Base-by-base conservation (phyloP, 2,113 vertebrate genomes). In the Phrynocephalus versicolor region DNA sequence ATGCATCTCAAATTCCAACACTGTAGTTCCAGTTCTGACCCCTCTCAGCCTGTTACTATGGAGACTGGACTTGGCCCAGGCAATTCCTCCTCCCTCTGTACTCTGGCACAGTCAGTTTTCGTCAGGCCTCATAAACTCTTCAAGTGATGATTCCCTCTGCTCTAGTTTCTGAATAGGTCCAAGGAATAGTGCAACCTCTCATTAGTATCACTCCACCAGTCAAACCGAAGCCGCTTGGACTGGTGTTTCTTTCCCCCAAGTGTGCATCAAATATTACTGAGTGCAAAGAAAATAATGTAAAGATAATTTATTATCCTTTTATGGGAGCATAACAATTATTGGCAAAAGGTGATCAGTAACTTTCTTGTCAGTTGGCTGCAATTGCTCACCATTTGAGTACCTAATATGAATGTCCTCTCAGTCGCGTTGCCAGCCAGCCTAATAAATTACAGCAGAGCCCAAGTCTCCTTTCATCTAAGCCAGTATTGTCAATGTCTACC, bases 221-320 rank as follows among this genome's bases (percentile, higher is more conserved):
- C 18, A 82, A 85, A 76, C 85, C 15, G 23, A 69, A 58, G 45
- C 45, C 33, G 35, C 64, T 80, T 45, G 8, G 10, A 13, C 16
- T 90, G 87, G 30, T 30, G 19, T 19, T 75, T 6, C 23, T 88
- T 90, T 91, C 72, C 93, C 57, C 74, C 91, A 86, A 92, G 92
- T 86, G 92, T 92, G 92, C 93, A 96, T 96, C 95, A 96, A 88
- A 96, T 95, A 95, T 95, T 94, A 94, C 92, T 86, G 91, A 84
- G 87, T 91, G 94, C 92, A 93, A 89, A 94, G 87, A 93, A 96
- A 95, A 94, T 92, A 95, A 96, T 95, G 96, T 95, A 95, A 87
- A 94, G 94, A 93, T 93, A 96, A 96, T 94, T 94, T 89, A 93
- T 92, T 93, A 94, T 91, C 92, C 6, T 0, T 92, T 96, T 93